These are phyloP conservation scores for Sebastes hubbsi DNA, from an alignment of 2,797 vertebrate species.

Conservation along the genomic window DNA sequence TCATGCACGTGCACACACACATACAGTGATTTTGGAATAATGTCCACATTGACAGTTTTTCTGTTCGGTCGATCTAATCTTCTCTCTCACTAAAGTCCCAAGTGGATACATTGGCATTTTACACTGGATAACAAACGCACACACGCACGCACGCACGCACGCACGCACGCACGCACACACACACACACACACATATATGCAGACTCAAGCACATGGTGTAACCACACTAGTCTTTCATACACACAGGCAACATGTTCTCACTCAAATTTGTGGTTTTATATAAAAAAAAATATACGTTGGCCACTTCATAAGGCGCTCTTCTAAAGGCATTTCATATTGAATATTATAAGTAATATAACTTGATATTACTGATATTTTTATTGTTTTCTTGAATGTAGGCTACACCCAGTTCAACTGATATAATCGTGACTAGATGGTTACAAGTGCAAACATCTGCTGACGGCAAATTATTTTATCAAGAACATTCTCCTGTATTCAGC, in stretches of 20 bases:
- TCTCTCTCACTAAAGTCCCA: slow-evolving; percentile 47
- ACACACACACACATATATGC: background rate
- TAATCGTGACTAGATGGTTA: no score
- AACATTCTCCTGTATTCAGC: no score
- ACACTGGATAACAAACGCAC: slow-evolving; percentile 25
- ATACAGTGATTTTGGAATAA: slow-evolving; percentile 42
- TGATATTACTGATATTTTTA: no score
- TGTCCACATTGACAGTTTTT: slow-evolving; percentile 67
- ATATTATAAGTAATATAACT: no score
- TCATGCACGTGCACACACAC: background rate
- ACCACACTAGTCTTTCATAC: background rate
- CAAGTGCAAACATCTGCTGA: no score
- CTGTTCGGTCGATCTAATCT: slow-evolving; percentile 57
- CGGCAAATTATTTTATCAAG: no score
- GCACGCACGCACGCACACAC: background rate
- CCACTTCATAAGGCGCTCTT: no score
- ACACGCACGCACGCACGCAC: background rate
- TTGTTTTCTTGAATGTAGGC: no score
- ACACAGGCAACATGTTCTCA: background rate
- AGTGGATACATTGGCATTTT: slow-evolving; percentile 70
- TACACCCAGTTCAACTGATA: no score
- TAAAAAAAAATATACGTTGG: background rate
- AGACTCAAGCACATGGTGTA: background rate
- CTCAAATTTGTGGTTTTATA: background rate
- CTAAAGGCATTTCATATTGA: no score